Evolutionary conservation across 2,888 invertebrate genomes (phyloP), one percentile per base, ranked within the genome.

Genomic region (Cylindroiulus punctatus): DNA sequence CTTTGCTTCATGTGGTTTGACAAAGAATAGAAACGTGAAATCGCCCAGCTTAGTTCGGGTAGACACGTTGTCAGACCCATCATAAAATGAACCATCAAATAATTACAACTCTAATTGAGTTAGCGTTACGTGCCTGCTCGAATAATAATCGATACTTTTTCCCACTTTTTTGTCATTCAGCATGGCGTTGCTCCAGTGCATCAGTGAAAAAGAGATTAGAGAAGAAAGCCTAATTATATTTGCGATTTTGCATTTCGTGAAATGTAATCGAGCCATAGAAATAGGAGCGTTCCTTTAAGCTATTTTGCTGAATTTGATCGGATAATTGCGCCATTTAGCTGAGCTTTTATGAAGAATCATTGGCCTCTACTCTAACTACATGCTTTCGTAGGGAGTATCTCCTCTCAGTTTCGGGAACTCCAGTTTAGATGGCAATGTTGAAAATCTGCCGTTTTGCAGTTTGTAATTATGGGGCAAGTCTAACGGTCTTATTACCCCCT

Each of bases 101-200:
- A 65, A 65, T 65, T 65, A 65, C 65, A 65, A 65, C 22, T 65
- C 65, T 65, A 65, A 65, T 65, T 65, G 65, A 65, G 65, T 65
- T 65, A 26, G 65, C 65, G 65, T 65, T 65, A 65, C 65, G 65
- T 65, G 65, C 65, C 65, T 65, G 65, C 65, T 26, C 26, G 22
- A 65, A 65, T 10, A 52, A 65, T 26, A 65, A 65, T 65, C 65
- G 12, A 65, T 65, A 65, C 10, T 26, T 65, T 65, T 65, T 65
- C n/a, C n/a, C 22, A 0, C 22, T 26, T 26, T 10, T 26, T 26
- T 8, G 10, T 65, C 65, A 10, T 65, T n/a, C 65, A 65, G 12
- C 26, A 65, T 65, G 26, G 65, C 26, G 65, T 26, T 26, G 26
- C 65, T 65, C 65, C 8, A 65, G 26, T 26, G 26, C 65, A 65